Evolutionary conservation across 2,888 invertebrate genomes (phyloP), one percentile per base, ranked within the genome.

Genomic region (Sesia apiformis): DNA sequence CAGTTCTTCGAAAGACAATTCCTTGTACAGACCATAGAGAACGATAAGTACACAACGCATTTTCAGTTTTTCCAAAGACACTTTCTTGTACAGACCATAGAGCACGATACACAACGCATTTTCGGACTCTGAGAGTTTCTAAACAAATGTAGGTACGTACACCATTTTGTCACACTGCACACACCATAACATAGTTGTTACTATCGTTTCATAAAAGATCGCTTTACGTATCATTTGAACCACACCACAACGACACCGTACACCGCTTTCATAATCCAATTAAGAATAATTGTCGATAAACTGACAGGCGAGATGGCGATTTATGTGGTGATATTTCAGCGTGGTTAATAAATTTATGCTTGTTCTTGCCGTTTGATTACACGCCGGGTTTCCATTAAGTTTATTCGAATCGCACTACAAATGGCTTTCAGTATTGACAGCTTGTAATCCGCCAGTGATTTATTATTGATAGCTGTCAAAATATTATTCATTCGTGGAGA

Each of bases 211-310:
- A 23, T 23, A 23, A 23, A 23, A 23, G 2, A 23, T 23, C 23
- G 38, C 7, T 50, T 46, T 67, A 67, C 73, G 69, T 8, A 4
- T 57, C 59, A 62, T 69, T 73, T 63, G 54, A 60, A 55, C 62
- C 70, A 57, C 59, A 60, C 57, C 58, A 52, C 56, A 60, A 41
- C 70, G 67, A 73, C 74, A 76, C 67, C 69, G 71, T 65, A 67
- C 72, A 78, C 75, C 77, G 82, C 84, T 86, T 85, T 87, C 86
- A 84, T 89, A 89, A 88, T 88, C 89, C 88, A 89, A 89, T 88
- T 89, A 89, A 84, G 86, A 85, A 84, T 88, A 88, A 88, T 88
- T 84, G 86, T 87, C 88, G 87, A 84, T 87, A 86, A 88, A 87
- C 82, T 86, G 88, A 87, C 88, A 82, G 85, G 72, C 75, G 66